Conservation (phyloP, 2,888 invertebrate genomes). For the Amblyteles armatorius region DNA sequence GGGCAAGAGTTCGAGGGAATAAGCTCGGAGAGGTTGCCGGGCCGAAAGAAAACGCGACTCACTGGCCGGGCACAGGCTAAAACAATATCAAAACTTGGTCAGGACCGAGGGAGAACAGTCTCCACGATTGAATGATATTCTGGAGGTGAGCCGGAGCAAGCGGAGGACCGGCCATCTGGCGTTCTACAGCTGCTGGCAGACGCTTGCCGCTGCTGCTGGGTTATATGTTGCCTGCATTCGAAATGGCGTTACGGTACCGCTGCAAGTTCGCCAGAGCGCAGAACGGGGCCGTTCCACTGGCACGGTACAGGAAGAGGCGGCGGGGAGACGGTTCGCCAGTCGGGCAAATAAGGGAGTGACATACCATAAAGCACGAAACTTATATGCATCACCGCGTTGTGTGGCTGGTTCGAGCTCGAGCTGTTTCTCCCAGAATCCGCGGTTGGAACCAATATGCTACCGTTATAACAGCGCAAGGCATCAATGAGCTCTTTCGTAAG, state of each 20-base stretch:
- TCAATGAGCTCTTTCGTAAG: constrained; percentile 66
- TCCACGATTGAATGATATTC: constrained; percentile 72
- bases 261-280: constrained; percentile 59
- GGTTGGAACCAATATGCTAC: constrained; percentile 17
- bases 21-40: constrained; percentile 20
- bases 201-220: constrained; percentile 47
- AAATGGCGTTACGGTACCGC: constrained; percentile 66
- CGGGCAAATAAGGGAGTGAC: constrained; percentile 45
- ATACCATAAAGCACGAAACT: constrained; percentile 72
- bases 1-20: constrained; percentile 1
- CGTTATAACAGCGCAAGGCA: constrained; percentile 51
- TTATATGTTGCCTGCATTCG: constrained; percentile 70
- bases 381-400: constrained; percentile 64
- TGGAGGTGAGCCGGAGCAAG: constrained; percentile 24
- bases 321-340: constrained; percentile 34
- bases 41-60: constrained; percentile 35
- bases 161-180: constrained; percentile 57
- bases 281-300: constrained; percentile 52
- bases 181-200: constrained; percentile 43
- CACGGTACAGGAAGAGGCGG: constrained; percentile 8
- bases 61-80: constrained; percentile 43
- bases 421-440: constrained; percentile 2
- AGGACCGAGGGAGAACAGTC: constrained; percentile 36
- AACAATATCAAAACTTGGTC: constrained; percentile 73
- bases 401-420: constrained; percentile 40